phyloP scores from a whole-genome alignment of 2,797 vertebrate genomes.

The Malacoctenus gilli region DNA sequence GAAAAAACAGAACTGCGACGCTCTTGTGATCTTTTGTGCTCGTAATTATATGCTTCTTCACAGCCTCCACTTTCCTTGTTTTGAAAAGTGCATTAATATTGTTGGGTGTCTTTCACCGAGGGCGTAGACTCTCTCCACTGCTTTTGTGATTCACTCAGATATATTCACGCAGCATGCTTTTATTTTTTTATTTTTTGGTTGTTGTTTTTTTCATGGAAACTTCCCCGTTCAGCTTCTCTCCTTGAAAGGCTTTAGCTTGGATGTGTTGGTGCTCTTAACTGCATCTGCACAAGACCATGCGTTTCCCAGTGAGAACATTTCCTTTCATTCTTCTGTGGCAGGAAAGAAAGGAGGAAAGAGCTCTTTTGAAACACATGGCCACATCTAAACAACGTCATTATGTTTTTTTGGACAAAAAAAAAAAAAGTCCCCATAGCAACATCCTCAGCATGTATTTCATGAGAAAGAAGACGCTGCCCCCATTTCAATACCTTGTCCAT shows the following conservation, averaged over 20 bases:
- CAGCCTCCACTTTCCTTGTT: not conserved
- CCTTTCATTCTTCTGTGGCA: constrained; percentile 73
- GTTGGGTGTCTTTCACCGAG: constrained; percentile 3
- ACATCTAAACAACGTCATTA: constrained; percentile 67
- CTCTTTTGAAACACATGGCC: constrained; percentile 55
- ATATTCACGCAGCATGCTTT: not conserved
- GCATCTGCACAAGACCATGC: constrained; percentile 22
- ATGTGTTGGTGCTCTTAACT: constrained; percentile 20
- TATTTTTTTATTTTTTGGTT: constrained; percentile 12
- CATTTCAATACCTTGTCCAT: constrained; percentile 43
- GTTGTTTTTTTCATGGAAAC: no score
- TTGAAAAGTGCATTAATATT: not conserved
- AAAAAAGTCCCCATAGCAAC: constrained; percentile 65
- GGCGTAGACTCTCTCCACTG: not conserved
- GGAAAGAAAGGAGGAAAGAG: constrained; percentile 71
- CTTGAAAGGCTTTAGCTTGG: constrained; percentile 36
- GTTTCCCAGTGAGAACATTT: constrained; percentile 70
- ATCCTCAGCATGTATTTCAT: constrained; percentile 40
- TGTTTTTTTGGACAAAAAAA: constrained; percentile 45
- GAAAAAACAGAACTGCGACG: no score
- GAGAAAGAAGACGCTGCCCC: constrained; percentile 44
- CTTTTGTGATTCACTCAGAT: not conserved
- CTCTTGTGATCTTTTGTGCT: no score
- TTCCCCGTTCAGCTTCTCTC: constrained; percentile 13
- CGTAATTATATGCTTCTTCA: not conserved